Percentiles rank a stretch among this genome's conserved stretches.
Evolutionary conservation across 2,797 vertebrate species (phyloP).

Genomic region (Crenuchus spilurus): DNA sequence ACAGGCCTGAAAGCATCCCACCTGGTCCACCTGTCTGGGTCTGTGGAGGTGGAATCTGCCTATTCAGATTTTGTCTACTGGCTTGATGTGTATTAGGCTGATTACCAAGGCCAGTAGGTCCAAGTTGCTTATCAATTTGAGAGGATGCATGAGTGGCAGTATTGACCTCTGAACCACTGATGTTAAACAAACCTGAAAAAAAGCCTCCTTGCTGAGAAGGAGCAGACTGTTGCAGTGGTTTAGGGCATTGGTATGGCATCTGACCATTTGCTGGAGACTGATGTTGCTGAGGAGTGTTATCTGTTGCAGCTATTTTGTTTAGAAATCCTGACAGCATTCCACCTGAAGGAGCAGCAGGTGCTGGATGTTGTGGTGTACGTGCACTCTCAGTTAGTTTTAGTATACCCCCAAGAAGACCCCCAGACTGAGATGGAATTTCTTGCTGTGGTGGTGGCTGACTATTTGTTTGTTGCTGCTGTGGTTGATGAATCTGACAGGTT

Average conservation of each 20-base stretch:
- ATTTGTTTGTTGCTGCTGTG: conserved; percentile 49
- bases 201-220: conserved; percentile 71
- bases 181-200: conserved; percentile 78
- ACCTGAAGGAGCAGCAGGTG: conserved; percentile 60
- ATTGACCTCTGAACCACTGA: conserved; percentile 63
- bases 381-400: conserved; percentile 78
- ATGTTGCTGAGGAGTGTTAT: conserved; percentile 61
- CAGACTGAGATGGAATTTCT: conserved; percentile 56
- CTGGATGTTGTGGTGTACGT: conserved; percentile 48
- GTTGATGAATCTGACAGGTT: no score
- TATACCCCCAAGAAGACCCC: conserved; percentile 76
- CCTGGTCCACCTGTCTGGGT: conserved; percentile 61
- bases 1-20: conserved; percentile 75
- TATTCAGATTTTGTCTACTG: conserved; percentile 67
- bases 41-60: conserved; percentile 65
- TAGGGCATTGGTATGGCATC: conserved; percentile 51
- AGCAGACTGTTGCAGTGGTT: conserved; percentile 58
- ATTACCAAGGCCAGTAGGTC: conserved; percentile 30
- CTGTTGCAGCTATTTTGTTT: conserved; percentile 68
- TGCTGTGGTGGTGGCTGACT: conserved; percentile 37
- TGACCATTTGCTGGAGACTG: conserved; percentile 45
- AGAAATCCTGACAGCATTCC: conserved; percentile 73
- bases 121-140: conserved; percentile 52
- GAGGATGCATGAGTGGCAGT: conserved; percentile 52
- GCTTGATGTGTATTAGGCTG: conserved; percentile 56